phyloP scores from a whole-genome alignment of 2,888 invertebrate species.

The Cosmia pyralina region DNA sequence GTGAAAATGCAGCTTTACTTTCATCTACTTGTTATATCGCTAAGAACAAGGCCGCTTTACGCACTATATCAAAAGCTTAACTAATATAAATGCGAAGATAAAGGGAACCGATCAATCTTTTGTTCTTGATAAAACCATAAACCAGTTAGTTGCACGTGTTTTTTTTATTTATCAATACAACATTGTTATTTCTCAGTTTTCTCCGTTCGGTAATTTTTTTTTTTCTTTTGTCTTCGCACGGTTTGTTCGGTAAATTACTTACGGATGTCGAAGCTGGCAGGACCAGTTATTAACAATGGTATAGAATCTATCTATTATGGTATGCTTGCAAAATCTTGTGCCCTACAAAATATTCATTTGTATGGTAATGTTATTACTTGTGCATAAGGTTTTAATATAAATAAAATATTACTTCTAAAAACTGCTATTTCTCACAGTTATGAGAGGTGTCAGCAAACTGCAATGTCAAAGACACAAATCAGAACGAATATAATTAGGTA shows the following conservation, averaged over 20 bases:
- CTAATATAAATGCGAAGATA: background rate
- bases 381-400: no score
- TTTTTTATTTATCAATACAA: background rate
- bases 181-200: background rate
- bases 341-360: background rate
- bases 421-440: background rate
- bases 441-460: background rate
- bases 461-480: background rate
- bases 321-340: background rate
- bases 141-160: background rate
- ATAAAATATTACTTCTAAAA: background rate
- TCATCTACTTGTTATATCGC: constrained; percentile 26
- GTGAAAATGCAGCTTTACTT: no score
- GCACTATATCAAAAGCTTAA: background rate
- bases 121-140: no score
- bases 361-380: no score
- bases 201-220: no score
- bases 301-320: background rate
- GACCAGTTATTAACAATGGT: background rate
- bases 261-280: background rate
- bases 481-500: no score
- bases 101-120: background rate
- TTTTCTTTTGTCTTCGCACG: no score
- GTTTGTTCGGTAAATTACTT: background rate
- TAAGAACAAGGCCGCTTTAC: constrained; percentile 3